Evolutionary conservation across 53 echinoderm and acorn worm genomes (phyloP), one percentile per base, ranked within the genome.

Genomic region (Temnopleurus reevesii): DNA sequence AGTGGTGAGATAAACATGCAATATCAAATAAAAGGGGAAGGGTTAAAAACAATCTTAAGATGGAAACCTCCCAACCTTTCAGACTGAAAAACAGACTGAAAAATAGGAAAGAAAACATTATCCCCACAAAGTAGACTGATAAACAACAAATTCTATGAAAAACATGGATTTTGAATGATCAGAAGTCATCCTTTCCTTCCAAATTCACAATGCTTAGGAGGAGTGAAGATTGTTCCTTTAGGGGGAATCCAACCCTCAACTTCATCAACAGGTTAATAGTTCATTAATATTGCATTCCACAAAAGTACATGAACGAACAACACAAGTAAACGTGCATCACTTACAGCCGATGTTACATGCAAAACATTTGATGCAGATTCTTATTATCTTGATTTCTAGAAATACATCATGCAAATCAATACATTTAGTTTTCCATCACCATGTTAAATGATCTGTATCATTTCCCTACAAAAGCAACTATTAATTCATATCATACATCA

Each of bases 341-440:
- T 71, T 71, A 7, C 71, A 38, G 2, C 8, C 19, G 41, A 41
- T 43, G 71, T 41, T 36, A n/a, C 71, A 71, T 41, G 71, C 71
- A 71, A 71, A 64, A 71, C 23, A 71, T 36, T 41, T 71, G 41
- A 36, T 41, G 71, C 38, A 41, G 2, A 23, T n/a, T n/a, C 9
- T 13, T 19, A 41, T 3, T 25, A 57, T 57, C 23, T 25, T 26
- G 55, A 55, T 34, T 21, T 33, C 9, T 8, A 71, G 1, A 43
- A 5, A 71, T 63, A 34, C 63, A 63, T 15, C 63, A 71, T 71
- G 41, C 71, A 71, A n/a, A 71, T 23, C n/a, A 66, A 38, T 49
- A 49, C n/a, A 24, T 8, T 56, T 71, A 71, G 71, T 71, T 8
- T 8, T 8, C 71, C 71, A 21, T 41, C 18, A 71, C 71, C 43